Evolutionary conservation across 2,113 vertebrate species (phyloP).

Genomic region (Galbula dea): DNA sequence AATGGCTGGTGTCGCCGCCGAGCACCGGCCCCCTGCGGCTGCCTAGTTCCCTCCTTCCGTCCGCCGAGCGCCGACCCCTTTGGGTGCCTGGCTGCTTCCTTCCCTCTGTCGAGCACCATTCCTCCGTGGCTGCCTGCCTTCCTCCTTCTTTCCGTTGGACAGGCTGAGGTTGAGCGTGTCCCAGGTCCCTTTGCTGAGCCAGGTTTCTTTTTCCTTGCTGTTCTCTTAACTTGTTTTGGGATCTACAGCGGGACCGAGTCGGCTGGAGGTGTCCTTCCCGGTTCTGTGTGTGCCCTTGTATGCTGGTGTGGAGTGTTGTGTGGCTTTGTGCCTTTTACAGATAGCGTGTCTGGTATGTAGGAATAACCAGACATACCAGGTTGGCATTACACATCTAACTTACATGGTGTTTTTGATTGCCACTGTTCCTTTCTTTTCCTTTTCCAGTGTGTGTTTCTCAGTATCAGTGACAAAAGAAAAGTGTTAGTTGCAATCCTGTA

Average conservation of each 20-base stretch:
- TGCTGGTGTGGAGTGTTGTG: fast-evolving
- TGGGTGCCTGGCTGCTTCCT: too few relatives aligned
- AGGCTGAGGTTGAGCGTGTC: too few relatives aligned
- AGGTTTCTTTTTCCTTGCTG: not conserved
- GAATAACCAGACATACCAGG: fast-evolving
- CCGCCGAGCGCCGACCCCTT: too few relatives aligned
- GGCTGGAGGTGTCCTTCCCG: not conserved
- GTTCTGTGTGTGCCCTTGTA: fast-evolving
- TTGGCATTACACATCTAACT: fast-evolving
- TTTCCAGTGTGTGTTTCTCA: fast-evolving
- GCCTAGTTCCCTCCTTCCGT: too few relatives aligned
- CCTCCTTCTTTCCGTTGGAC: too few relatives aligned
- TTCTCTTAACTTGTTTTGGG: not conserved
- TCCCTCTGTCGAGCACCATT: too few relatives aligned
- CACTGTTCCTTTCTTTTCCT: not conserved
- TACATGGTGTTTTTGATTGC: not conserved
- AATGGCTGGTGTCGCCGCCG: not conserved
- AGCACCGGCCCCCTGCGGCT: not conserved
- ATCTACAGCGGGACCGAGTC: not conserved
- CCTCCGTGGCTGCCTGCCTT: too few relatives aligned
- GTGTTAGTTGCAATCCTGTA: not conserved
- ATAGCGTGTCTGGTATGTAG: fast-evolving
- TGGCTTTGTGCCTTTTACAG: fast-evolving
- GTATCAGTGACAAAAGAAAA: not conserved
- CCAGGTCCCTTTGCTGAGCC: too few relatives aligned